phyloP scores from a whole-genome alignment of 2,113 vertebrate species.

The Rhodinocichla rosea region DNA sequence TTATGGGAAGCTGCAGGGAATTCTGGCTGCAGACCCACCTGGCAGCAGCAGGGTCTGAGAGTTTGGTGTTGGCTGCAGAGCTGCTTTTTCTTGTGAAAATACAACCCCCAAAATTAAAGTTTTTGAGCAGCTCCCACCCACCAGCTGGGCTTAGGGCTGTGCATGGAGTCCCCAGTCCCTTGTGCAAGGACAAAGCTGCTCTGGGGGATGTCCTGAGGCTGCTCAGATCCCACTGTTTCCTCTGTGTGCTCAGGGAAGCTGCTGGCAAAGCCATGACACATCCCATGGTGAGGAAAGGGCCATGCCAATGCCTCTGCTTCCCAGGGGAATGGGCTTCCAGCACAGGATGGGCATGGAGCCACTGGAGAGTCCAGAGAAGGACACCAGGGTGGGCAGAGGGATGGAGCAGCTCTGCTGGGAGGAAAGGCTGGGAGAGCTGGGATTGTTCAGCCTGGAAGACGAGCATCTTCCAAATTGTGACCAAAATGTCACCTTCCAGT shows the following conservation, averaged over 20 bases:
- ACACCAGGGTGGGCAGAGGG: not conserved
- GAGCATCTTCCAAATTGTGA: no score
- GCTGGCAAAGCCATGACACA: not conserved
- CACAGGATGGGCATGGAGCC: not conserved
- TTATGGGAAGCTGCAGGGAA: not conserved
- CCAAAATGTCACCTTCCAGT: not conserved
- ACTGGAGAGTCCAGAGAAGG: not conserved
- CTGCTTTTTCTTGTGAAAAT: not conserved
- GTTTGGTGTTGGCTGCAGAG: not conserved
- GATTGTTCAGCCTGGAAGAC: not conserved
- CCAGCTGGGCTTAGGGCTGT: not conserved
- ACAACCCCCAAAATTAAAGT: not conserved
- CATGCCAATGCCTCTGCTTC: rapidly evolving
- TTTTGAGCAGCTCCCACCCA: not conserved
- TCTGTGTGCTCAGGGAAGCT: not conserved
- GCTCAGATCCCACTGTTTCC: not conserved
- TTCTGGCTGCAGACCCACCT: not conserved
- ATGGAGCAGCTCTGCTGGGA: not conserved
- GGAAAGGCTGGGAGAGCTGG: not conserved
- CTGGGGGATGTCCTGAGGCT: not conserved
- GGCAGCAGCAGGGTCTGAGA: not conserved
- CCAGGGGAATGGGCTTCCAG: not conserved
- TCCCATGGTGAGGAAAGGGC: not conserved
- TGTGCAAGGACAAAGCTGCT: no score
- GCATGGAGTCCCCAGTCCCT: rapidly evolving